phyloP scores from a whole-genome alignment of 2,797 vertebrate species.

The Acanthurus lineatus region DNA sequence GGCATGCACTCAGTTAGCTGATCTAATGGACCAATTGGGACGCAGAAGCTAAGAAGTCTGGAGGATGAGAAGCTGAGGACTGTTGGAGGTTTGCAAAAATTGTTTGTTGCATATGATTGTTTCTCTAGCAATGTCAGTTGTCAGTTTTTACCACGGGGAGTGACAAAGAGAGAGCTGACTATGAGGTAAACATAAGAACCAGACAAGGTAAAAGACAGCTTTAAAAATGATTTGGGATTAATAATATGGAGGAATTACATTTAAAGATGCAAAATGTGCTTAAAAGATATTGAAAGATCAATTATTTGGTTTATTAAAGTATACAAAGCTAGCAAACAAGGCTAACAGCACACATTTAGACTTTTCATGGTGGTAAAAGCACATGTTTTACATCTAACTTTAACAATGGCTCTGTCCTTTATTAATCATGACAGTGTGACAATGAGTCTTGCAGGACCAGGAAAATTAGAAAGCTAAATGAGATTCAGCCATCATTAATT shows the following conservation, averaged over 20 bases:
- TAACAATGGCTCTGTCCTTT: not conserved
- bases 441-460: no score
- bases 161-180: not conserved
- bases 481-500: no score
- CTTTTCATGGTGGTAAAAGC: not conserved
- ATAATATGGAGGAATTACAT: no score
- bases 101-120: not conserved
- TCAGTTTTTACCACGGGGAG: not conserved
- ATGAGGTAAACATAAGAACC: not conserved
- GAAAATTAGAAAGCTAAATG: no score
- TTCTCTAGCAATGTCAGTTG: no score
- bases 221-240: not conserved
- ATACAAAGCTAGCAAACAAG: not conserved
- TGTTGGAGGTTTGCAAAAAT: not conserved
- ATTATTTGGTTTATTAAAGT: not conserved
- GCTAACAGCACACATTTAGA: not conserved
- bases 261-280: not conserved
- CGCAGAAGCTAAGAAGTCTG: not conserved
- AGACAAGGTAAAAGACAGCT: not conserved
- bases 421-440: no score
- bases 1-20: constrained; percentile 31
- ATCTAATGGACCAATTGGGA: constrained; percentile 43
- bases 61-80: not conserved
- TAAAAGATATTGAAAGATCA: no score
- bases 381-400: not conserved